A percentile compares a stretch with the other conserved stretches of the same genome.
Evolutionary conservation across 2,113 vertebrate species (phyloP).

Genomic region (Poeciliopsis prolifica): DNA sequence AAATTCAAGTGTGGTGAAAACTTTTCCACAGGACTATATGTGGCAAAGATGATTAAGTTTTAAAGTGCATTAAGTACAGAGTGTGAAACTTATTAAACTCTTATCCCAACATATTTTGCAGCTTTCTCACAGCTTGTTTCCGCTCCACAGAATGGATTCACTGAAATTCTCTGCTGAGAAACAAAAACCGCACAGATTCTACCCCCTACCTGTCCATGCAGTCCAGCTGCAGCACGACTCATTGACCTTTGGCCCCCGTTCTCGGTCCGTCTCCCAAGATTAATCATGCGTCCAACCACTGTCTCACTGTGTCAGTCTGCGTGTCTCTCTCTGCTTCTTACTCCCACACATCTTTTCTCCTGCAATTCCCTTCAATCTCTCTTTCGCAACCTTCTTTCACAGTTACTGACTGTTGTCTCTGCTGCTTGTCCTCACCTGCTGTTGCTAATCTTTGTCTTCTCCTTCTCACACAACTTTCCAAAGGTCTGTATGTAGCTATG

Average conservation of each 20-base stretch:
- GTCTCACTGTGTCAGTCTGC: constrained; percentile 43
- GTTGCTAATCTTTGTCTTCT: constrained; percentile 27
- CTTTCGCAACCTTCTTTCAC: constrained; percentile 46
- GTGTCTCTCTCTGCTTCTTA: constrained; percentile 24
- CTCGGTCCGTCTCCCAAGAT: constrained; percentile 53
- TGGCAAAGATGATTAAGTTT: too few relatives aligned
- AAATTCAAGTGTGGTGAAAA: neutral
- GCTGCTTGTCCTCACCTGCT: constrained; percentile 44
- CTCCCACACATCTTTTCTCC: constrained; percentile 37
- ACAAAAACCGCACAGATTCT: constrained; percentile 9
- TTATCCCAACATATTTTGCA: constrained; percentile 31
- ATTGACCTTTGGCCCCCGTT: constrained; percentile 64
- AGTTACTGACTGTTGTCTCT: constrained; percentile 20
- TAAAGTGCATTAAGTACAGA: neutral
- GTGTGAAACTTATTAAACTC: constrained; percentile 15
- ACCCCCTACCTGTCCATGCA: constrained; percentile 31
- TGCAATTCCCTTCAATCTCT: constrained; percentile 20
- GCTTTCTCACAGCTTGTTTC: constrained; percentile 20
- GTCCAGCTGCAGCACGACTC: constrained; percentile 63
- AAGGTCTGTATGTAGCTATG: constrained; percentile 11
- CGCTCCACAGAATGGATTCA: constrained; percentile 21
- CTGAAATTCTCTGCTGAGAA: constrained; percentile 1
- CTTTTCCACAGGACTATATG: neutral
- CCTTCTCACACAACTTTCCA: constrained; percentile 20
- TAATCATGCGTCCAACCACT: constrained; percentile 59